phyloP scores from a whole-genome alignment of 1,140 invertebrate genomes.

The Potamilus streckersoni region DNA sequence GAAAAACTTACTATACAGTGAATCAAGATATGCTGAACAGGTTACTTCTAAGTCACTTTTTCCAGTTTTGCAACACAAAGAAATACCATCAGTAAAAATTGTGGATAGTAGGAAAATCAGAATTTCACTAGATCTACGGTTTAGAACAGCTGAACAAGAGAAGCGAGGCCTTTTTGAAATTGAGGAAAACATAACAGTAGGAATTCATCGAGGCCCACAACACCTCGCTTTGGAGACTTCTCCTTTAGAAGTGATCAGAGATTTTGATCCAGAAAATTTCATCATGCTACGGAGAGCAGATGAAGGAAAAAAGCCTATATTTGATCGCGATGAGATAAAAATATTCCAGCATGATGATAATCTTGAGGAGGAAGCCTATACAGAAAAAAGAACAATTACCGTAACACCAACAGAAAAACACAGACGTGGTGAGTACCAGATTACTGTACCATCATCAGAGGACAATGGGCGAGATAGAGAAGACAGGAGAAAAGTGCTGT shows the following conservation, averaged over 20 bases:
- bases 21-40: too few species aligned
- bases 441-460: too few species aligned
- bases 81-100: slow-evolving; percentile 9
- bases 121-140: slow-evolving; percentile 20
- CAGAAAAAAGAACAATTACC: slow-evolving; percentile 51
- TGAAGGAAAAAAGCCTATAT: slow-evolving; percentile 51
- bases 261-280: slow-evolving; percentile 45
- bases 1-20: too few species aligned
- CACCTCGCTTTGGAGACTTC: slow-evolving; percentile 17
- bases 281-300: slow-evolving; percentile 45
- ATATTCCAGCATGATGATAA: slow-evolving; percentile 50
- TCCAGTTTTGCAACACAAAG: too few species aligned
- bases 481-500: too few species aligned
- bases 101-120: slow-evolving; percentile 12
- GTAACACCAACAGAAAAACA: slow-evolving; percentile 22
- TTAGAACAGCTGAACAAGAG: slow-evolving; percentile 28
- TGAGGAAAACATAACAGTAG: slow-evolving; percentile 48
- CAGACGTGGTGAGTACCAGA: background rate
- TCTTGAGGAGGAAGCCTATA: slow-evolving; percentile 49
- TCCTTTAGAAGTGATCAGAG: slow-evolving; percentile 29
- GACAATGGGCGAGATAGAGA: too few species aligned
- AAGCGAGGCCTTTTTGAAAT: slow-evolving; percentile 29
- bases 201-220: slow-evolving; percentile 40
- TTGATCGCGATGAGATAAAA: slow-evolving; percentile 60
- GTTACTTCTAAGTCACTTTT: too few species aligned